These are phyloP conservation scores for Argynnis bischoffii DNA, from an alignment of 2,888 invertebrate genomes.

Conservation along the genomic window DNA sequence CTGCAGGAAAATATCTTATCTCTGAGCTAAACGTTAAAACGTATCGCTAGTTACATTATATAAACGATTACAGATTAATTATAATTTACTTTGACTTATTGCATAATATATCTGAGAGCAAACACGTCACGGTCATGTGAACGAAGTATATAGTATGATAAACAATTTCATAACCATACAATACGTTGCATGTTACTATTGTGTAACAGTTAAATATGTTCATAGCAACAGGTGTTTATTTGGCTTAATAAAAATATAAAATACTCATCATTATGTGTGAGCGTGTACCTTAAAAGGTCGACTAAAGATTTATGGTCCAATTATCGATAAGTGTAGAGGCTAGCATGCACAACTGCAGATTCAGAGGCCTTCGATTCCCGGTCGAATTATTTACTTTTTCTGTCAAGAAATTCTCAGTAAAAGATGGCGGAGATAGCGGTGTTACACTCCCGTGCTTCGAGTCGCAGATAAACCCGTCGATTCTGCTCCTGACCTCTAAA, in stretches of 20 bases:
- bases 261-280: background rate
- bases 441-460: no score
- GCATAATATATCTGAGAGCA: constrained; percentile 13
- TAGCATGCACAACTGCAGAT: no score
- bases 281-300: background rate
- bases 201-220: constrained; percentile 10
- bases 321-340: no score
- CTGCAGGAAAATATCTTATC: no score
- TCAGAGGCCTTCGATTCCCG: no score
- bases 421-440: no score
- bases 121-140: constrained; percentile 26
- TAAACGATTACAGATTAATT: background rate
- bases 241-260: background rate
- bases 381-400: no score
- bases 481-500: no score
- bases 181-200: background rate
- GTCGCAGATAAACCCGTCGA: no score
- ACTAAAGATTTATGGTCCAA: no score
- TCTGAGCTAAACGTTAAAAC: no score
- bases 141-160: constrained; percentile 17
- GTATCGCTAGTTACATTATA: background rate
- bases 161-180: constrained; percentile 20
- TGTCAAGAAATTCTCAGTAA: no score
- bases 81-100: constrained; percentile 18
- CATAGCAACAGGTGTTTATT: background rate